phyloP scores from a whole-genome alignment of 2,113 vertebrate genomes.

The Atlantisia rogersi region DNA sequence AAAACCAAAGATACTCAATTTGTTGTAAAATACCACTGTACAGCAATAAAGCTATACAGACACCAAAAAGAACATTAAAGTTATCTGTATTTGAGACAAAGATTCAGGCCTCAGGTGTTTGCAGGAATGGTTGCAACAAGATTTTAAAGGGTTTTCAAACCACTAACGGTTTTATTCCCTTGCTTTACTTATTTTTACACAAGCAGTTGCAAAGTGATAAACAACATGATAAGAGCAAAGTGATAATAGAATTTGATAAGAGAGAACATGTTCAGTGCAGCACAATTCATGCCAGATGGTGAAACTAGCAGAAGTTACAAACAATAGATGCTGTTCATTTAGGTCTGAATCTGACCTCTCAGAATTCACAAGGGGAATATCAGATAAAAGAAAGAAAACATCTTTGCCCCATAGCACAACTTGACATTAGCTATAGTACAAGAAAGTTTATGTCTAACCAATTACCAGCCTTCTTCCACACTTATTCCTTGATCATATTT shows the following conservation, averaged over 20 bases:
- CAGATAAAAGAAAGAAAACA: background rate
- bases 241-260: constrained; percentile 52
- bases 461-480: background rate
- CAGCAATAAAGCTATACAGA: background rate
- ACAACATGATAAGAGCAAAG: constrained; percentile 21
- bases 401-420: background rate
- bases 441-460: background rate
- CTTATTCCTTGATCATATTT: background rate
- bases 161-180: constrained; percentile 33
- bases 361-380: background rate
- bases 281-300: background rate
- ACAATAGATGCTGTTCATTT: background rate
- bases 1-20: background rate
- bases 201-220: background rate
- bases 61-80: background rate
- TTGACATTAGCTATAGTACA: background rate
- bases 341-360: background rate
- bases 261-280: background rate
- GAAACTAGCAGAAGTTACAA: constrained; percentile 7
- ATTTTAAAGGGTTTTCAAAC: constrained; percentile 43
- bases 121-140: background rate
- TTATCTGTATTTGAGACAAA: constrained; percentile 5
- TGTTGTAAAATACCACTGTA: background rate
- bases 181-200: constrained; percentile 29
- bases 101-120: background rate